Evolutionary conservation across 2,113 vertebrate genomes (phyloP), one percentile per base, ranked within the genome.

Genomic region (Pollimyrus isidori): DNA sequence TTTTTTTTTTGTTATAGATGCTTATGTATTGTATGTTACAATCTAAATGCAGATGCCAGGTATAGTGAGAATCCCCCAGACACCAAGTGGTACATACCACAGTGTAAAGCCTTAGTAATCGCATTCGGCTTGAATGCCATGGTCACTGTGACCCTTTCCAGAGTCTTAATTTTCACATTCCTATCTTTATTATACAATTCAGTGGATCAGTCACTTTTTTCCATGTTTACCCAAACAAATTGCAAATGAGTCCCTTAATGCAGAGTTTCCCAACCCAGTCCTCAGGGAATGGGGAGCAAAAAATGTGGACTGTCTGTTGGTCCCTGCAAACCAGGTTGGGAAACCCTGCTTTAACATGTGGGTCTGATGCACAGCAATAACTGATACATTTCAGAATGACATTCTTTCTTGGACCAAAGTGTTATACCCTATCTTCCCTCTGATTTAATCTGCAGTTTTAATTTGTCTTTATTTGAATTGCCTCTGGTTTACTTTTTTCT

Each of bases 91-190:
- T 87, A 65, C 89, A 76, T 89, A 45, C 65, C 26, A 89, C 46
- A 89, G 7, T 42, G 49, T 50, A 52, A 69, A 80, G 85, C 89
- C 62, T 89, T 76, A 56, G 83, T 86, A 53, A 76, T 49, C 35
- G 10, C 17, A 42, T 87, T 50, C 76, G 84, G 56, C 62, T 76
- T n/a, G 86, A 19, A 45, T 80, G 85, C 89, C 84, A 58, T 30
- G 56, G 35, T 90, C 50, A 86, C 80, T 88, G 76, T 90, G 69
- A 86, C 84, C 23, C 30, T 86, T 82, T 35, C 73, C 73, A 80
- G 69, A 85, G 90, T 90, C 90, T 90, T 90, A 86, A 89, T 86
- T 86, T 53, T 86, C 46, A 87, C 90, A 90, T 90, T 90, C 90
- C 90, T 88, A 30, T 45, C 39, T 39, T 46, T 56, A 2, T 76